Evolutionary conservation across 92 coral and sea anemone genomes (phyloP), one percentile per base, ranked within the genome.

Genomic region (Diadumene lineata): DNA sequence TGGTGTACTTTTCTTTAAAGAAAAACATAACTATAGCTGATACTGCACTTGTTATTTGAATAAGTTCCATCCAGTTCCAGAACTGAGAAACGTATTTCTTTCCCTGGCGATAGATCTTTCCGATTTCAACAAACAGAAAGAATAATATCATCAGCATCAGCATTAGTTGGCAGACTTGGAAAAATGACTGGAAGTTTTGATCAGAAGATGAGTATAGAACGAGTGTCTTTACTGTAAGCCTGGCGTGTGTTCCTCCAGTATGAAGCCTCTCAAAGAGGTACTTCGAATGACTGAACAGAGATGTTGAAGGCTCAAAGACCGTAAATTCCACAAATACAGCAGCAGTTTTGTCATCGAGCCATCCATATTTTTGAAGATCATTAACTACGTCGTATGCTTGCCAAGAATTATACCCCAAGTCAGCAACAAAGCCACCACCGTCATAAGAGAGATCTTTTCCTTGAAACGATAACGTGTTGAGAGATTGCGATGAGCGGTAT

Each of bases 361-460:
- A 91, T 11, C 63, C 50, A 69, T 85, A 63, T 21, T 33, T 65
- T 70, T 88, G 79, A 26, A 91, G 65, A 29, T 78, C 67, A 9
- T 62, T 11, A 31, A 88, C 48, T 11, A 88, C 90, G 22, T 79
- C 86, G 11, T 26, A 50, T 13, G 97, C 97, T 31, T 89, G 81
- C 51, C 69, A 69, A 8, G 76, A 58, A 69, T 91, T 88, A 82
- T 91, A 91, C 7, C 97, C 97, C 10, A 91, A 76, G 58, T 91
- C 97, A 0, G 97, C 97, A 33, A 88, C 82, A 74, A 66, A 91
- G 7, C 97, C 97, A 24, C 97, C 93, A 27, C 97, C 97, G 16
- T 74, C 97, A 74, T 88, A 91, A 1, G 84, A 24, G 0, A 83
- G 62, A 50, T 64, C 77, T 33, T 68, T 60, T 30, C 97, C 97